phyloP scores from a whole-genome alignment of 1,140 invertebrate genomes.

The Lepidurus arcticus region DNA sequence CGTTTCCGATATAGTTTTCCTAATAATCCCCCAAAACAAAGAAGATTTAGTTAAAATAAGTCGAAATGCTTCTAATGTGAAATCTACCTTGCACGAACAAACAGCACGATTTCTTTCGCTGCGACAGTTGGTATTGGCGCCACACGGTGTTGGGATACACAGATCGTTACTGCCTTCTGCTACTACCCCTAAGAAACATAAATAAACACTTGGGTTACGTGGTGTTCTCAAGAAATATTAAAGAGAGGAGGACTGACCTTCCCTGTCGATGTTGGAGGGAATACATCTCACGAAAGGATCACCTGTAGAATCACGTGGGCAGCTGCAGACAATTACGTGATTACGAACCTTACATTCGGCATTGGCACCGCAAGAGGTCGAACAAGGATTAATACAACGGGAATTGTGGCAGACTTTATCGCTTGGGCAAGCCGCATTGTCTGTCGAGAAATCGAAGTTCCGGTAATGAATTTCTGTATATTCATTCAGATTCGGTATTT shows the following conservation, averaged over 20 bases:
- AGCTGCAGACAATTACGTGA: conserved; percentile 44
- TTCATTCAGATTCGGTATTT: conserved; percentile 38
- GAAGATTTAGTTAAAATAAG: too few species aligned
- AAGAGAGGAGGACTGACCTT: neutral
- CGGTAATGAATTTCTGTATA: neutral
- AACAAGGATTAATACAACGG: conserved; percentile 47
- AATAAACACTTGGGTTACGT: conserved; percentile 35
- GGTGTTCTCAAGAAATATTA: conserved; percentile 25
- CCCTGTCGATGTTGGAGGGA: conserved; percentile 37
- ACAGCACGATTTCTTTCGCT: conserved; percentile 66
- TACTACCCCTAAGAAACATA: neutral
- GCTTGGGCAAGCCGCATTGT: conserved; percentile 46
- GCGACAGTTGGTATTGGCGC: conserved; percentile 69
- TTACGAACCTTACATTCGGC: conserved; percentile 47
- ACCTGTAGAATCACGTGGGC: conserved; percentile 48
- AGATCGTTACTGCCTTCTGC: conserved; percentile 56
- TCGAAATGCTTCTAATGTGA: too few species aligned
- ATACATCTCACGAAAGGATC: conserved; percentile 53
- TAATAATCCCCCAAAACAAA: conserved; percentile 41
- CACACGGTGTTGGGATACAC: conserved; percentile 72
- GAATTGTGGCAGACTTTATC: conserved; percentile 48
- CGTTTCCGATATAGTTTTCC: conserved; percentile 63
- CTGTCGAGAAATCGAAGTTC: conserved; percentile 38
- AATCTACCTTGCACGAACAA: conserved; percentile 55
- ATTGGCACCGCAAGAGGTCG: conserved; percentile 46